Conservation (phyloP, 2,888 invertebrate genomes). For the Amphimallon solstitiale region DNA sequence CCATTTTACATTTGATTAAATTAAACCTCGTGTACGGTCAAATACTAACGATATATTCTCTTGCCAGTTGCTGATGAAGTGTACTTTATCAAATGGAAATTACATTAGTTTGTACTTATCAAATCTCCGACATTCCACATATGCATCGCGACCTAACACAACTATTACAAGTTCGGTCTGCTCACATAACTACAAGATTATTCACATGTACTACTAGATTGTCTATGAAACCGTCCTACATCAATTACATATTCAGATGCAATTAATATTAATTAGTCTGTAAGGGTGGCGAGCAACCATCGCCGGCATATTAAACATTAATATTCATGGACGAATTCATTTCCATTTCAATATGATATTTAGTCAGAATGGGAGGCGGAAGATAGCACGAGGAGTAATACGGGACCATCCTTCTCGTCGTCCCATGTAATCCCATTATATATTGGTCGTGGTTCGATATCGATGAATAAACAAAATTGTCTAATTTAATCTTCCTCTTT, state of each 20-base stretch:
- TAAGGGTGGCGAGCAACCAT: background rate
- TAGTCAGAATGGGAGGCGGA: background rate
- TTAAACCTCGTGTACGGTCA: too few relatives aligned
- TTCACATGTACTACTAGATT: background rate
- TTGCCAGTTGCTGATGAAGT: too few relatives aligned
- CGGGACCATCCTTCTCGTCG: background rate
- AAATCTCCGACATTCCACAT: too few relatives aligned
- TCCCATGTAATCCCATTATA: background rate
- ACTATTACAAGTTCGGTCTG: too few relatives aligned
- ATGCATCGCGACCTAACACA: too few relatives aligned
- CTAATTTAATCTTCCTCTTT: background rate
- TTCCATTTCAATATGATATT: constrained; percentile 23
- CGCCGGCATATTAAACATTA: constrained; percentile 4
- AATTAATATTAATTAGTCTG: constrained; percentile 18
- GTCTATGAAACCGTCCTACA: background rate
- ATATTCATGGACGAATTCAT: constrained; percentile 21
- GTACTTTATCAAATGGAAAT: too few relatives aligned
- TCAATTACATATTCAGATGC: constrained; percentile 14
- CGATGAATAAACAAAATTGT: constrained; percentile 7
- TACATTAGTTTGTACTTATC: too few relatives aligned
- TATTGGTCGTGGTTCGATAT: background rate
- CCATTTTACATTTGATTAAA: too few relatives aligned
- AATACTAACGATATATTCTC: too few relatives aligned
- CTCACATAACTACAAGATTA: too few relatives aligned
- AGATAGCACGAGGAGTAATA: background rate